Evolutionary conservation across 2,888 invertebrate species (phyloP), one percentile per base, ranked within the genome.

Genomic region (Cryptosula pallasiana): DNA sequence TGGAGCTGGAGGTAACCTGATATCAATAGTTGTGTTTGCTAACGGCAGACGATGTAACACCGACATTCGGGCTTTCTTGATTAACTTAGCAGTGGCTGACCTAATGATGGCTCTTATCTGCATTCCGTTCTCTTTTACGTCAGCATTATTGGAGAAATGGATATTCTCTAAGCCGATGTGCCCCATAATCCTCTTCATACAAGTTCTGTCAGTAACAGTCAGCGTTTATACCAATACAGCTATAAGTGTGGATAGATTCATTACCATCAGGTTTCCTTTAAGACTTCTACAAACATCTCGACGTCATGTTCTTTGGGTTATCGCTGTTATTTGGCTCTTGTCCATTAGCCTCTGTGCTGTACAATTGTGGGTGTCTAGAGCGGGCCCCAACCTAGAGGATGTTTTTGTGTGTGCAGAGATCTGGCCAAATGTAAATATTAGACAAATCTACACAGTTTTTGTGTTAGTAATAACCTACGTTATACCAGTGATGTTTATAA

Each of bases 91-190:
- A 0, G 88, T 94, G 55, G 93, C 95, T 55, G 95, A 95, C 82
- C 90, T 95, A 74, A 86, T 95, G 73, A 94, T 95, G 90, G 92
- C 94, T 0, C 81, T 93, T 32, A 91, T 95, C 79, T 95, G 95
- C 85, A 91, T 95, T 75, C 95, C 95, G 1, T 94, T 94, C 81
- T 91, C 93, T 0, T 94, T 86, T 77, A 85, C 86, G 1, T 81
- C 81, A 78, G 83, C 84, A 36, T 82, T 86, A 79, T 77, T 85
- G 35, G 76, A 78, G 9, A 79, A 82, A 35, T 87, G 87, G 87
- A 80, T 87, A 45, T 87, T 87, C 78, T 82, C 84, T 25, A 82
- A 81, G 1, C 80, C 82, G 57, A 84, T 87, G 81, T 87, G 87
- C 76, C 84, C 86, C 0, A 77, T 87, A 5, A 87, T 86, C 71